Base-by-base conservation (phyloP, 2,888 invertebrate species). In the Ctenicera cuprea region DNA sequence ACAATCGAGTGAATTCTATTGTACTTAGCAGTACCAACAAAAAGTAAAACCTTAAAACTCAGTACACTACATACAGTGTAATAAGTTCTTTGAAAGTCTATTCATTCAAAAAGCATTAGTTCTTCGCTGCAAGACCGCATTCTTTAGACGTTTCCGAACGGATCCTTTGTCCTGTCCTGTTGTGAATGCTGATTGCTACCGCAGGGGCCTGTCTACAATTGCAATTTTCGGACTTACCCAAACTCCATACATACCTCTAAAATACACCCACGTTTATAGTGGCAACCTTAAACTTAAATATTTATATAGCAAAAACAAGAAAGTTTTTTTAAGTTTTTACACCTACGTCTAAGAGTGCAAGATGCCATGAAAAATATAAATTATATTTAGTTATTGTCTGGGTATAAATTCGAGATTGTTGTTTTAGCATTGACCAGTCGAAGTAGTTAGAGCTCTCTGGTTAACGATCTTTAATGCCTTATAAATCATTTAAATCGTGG, bases 401-500 rank as follows among this genome's bases (percentile, higher is more conserved):
- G 33, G 41, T 22, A 66, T 66, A 66, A 66, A 54, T 66, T 54
- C 22, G 66, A 50, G 48, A 66, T 41, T 26, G 45, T 30, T 38
- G 52, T 66, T 54, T 66, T 41, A 30, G 22, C 38, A 54, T 52
- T 54, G 66, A 16, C 37, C 52, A 66, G 4, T 11, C 66, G 20
- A 33, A 54, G 54, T 54, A 66, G 54, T 64, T 66, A 12, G 33
- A 33, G 33, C 26, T 33, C 26, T 30, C 20, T 66, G 52, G 54
- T 54, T 66, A 66, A 66, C 66, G 66, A 66, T 54, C 54, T 54
- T 48, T 26, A 66, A 54, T 66, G 38, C 18, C 14, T 54, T 41
- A 66, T 66, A 66, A 66, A 66, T 66, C 66, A 66, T 38, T 64
- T 26, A 43, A 48, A 64, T n/a, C n/a, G 64, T 50, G 64, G 48